Evolutionary conservation across 1,140 invertebrate genomes (phyloP).

Genomic region (Brachionus asplanchnoidis): DNA sequence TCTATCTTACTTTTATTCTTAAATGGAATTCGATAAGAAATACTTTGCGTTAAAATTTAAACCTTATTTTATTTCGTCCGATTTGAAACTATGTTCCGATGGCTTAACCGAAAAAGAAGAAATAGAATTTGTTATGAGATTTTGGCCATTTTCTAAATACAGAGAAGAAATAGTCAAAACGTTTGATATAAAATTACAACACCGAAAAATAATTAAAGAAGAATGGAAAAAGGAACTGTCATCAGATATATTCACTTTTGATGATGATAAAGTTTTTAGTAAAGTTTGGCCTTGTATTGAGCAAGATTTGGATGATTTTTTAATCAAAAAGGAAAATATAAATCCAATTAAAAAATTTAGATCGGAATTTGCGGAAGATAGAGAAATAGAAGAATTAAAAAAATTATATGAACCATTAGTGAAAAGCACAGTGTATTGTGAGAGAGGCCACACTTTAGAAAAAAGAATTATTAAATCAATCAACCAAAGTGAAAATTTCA

Average conservation of each 20-base stretch:
- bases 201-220: not conserved
- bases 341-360: not conserved
- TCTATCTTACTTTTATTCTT: not conserved
- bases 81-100: not conserved
- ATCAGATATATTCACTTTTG: not conserved
- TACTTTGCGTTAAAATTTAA: not conserved
- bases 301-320: not conserved
- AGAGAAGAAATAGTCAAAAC: not conserved
- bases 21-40: not conserved
- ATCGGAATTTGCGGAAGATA: not conserved
- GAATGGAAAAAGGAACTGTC: not conserved
- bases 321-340: not conserved
- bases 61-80: not conserved
- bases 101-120: not conserved
- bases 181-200: not conserved
- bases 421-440: not conserved
- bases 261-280: not conserved
- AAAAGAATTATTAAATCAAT: not conserved
- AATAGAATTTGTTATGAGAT: not conserved
- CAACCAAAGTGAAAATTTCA: not conserved
- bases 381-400: not conserved
- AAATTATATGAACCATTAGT: not conserved
- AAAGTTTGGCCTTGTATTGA: not conserved
- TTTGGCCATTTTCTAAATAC: not conserved
- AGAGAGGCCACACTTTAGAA: not conserved